Evolutionary conservation across 2,797 vertebrate species (phyloP).

Genomic region (Emydoidea blandingii): DNA sequence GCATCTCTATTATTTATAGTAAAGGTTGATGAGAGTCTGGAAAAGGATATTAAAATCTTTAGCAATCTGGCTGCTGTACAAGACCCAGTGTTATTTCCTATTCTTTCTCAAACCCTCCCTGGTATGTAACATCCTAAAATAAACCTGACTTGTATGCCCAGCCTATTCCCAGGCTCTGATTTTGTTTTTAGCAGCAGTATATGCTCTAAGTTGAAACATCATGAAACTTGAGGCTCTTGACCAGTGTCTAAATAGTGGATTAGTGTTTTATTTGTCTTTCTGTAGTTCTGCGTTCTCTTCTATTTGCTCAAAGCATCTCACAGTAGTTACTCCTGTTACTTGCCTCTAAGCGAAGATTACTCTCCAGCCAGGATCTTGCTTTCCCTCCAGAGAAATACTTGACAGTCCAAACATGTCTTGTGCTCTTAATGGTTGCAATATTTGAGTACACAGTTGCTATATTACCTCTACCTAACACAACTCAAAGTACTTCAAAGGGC

Average conservation of each 20-base stretch:
- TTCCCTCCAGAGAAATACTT: not conserved
- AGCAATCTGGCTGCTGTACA: not conserved
- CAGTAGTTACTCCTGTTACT: slow-evolving; percentile 40
- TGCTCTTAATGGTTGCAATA: not conserved
- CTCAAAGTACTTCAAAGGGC: not conserved
- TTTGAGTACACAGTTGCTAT: not conserved
- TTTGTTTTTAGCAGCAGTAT: slow-evolving; percentile 14
- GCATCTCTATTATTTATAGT: slow-evolving; percentile 33
- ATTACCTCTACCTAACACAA: not conserved
- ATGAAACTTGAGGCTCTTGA: slow-evolving; percentile 14
- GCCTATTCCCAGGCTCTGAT: slow-evolving; percentile 33
- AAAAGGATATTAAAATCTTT: slow-evolving; percentile 38
- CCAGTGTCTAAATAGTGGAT: slow-evolving; percentile 37
- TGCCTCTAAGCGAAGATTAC: not conserved
- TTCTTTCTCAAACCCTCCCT: slow-evolving; percentile 46
- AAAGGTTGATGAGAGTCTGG: slow-evolving; percentile 48
- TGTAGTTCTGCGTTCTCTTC: not conserved
- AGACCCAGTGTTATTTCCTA: slow-evolving; percentile 32
- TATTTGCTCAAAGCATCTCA: slow-evolving; percentile 56
- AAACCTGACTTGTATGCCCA: slow-evolving; percentile 40
- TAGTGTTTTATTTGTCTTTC: slow-evolving; percentile 44
- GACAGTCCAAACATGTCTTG: not conserved
- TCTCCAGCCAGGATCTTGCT: not conserved
- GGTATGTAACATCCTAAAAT: slow-evolving; percentile 58
- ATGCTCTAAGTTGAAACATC: slow-evolving; percentile 42